Conservation (phyloP, 2,113 vertebrate species). For the Boulengeromyrus knoepffleri region DNA sequence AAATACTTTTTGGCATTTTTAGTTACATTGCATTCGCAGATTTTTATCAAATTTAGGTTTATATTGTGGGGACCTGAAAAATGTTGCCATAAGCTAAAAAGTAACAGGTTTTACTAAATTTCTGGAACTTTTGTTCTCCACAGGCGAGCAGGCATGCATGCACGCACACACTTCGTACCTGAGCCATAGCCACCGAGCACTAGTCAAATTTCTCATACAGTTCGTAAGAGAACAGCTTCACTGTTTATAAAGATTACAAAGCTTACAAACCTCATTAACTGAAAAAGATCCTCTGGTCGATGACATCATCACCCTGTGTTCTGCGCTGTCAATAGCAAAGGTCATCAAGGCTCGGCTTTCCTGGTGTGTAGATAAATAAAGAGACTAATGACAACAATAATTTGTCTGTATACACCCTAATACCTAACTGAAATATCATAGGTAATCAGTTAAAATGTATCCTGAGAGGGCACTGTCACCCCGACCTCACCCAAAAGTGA, state of each 20-base stretch:
- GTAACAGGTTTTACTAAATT: neutral
- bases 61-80: neutral
- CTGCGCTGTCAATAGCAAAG: conserved; percentile 73
- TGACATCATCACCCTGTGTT: conserved; percentile 68
- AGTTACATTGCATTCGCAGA: neutral
- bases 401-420: neutral
- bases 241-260: neutral
- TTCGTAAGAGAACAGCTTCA: neutral
- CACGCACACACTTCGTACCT: neutral
- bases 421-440: neutral
- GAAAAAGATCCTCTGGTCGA: conserved; percentile 78
- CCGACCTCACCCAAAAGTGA: neutral
- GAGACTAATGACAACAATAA: neutral
- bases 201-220: neutral
- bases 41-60: too few relatives aligned
- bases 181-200: neutral
- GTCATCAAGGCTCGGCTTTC: conserved; percentile 77
- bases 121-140: neutral
- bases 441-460: neutral
- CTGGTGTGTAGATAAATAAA: conserved; percentile 41
- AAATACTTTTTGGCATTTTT: neutral
- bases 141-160: neutral
- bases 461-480: neutral
- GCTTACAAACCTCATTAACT: conserved; percentile 65
- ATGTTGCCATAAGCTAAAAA: neutral